Evolutionary conservation across 2,797 vertebrate species (phyloP).

Genomic region (Chelonia mydas): DNA sequence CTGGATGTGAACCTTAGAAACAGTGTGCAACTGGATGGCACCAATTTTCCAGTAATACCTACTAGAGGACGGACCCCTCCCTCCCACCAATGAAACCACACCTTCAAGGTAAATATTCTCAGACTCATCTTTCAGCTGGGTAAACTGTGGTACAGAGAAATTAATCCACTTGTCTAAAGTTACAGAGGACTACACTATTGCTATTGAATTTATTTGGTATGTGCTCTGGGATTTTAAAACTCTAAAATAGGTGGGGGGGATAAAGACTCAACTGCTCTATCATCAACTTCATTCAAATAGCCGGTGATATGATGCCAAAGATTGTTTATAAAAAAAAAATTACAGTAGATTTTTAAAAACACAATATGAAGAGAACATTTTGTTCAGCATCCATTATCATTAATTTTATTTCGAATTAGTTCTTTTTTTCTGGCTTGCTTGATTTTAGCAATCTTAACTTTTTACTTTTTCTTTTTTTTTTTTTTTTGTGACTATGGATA

Average conservation of each 20-base stretch:
- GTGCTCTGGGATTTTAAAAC: background rate
- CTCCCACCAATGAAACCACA: background rate
- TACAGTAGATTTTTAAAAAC: background rate
- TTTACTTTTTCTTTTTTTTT: too few relatives aligned
- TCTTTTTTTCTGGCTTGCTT: background rate
- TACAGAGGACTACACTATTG: conserved; percentile 23
- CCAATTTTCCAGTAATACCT: background rate
- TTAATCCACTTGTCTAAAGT: conserved; percentile 10
- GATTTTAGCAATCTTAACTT: background rate
- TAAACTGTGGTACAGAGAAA: background rate
- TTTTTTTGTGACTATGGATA: background rate
- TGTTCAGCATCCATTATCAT: background rate
- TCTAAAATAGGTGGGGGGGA: background rate
- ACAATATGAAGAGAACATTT: background rate
- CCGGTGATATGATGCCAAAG: background rate
- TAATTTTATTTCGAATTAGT: background rate
- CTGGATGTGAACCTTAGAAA: background rate
- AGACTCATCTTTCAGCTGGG: background rate
- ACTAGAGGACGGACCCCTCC: background rate
- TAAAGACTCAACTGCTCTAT: background rate
- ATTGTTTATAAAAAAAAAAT: too few relatives aligned
- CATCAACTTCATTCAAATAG: background rate
- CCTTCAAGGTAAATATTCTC: background rate
- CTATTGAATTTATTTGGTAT: background rate
- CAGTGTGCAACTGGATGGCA: background rate